Percentiles rank a stretch among this genome's conserved stretches.
Conservation (phyloP, 1,140 invertebrate genomes). For the Xylocopa sonorina region DNA sequence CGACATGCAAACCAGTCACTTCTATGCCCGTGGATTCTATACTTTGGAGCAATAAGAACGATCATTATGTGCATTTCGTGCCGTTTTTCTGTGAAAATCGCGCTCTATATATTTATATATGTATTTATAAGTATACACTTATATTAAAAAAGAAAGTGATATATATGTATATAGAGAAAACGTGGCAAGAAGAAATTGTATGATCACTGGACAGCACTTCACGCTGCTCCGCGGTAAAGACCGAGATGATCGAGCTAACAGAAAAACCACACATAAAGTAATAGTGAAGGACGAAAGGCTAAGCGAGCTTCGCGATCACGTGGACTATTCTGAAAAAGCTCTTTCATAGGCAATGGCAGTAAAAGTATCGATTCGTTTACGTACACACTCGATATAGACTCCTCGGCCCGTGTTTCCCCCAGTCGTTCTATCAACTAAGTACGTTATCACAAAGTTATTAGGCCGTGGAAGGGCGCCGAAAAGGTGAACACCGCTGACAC, state of each 20-base stretch:
- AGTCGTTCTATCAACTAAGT: constrained; percentile 24
- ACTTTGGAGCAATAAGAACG: constrained; percentile 5
- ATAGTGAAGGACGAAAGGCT: background rate
- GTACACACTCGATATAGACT: too few species aligned
- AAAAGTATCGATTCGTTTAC: constrained; percentile 1
- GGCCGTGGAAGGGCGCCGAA: constrained; percentile 38
- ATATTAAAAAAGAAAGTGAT: too few species aligned
- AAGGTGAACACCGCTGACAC: constrained; percentile 44
- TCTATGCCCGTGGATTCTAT: constrained; percentile 46
- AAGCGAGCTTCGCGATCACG: background rate
- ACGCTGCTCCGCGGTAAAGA: constrained; percentile 8
- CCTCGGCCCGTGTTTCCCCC: constrained; percentile 5
- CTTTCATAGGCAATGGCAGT: constrained; percentile 34
- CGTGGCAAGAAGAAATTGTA: constrained; percentile 56
- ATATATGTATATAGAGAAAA: constrained; percentile 5
- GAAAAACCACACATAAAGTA: background rate
- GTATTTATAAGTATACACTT: background rate
- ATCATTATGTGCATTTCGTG: constrained; percentile 17
- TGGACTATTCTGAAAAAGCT: constrained; percentile 22
- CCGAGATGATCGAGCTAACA: constrained; percentile 32
- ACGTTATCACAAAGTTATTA: constrained; percentile 53
- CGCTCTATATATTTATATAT: background rate
- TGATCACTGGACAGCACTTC: constrained; percentile 31
- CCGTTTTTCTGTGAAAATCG: background rate
- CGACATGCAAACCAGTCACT: constrained; percentile 63